Evolutionary conservation across 1,140 invertebrate genomes (phyloP).

Genomic region (Aradophagus sp.): DNA sequence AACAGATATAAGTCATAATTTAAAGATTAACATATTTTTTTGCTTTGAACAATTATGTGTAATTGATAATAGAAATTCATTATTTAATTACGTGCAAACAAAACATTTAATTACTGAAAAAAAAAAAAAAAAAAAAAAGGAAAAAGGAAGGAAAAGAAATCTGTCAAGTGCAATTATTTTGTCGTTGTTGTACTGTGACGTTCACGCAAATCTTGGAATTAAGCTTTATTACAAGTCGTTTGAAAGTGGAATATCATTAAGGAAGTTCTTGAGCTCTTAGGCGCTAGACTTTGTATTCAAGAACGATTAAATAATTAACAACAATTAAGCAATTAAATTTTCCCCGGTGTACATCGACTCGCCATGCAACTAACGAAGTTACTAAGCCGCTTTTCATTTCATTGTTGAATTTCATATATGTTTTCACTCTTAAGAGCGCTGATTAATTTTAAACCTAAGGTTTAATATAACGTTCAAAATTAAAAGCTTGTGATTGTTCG

Average conservation of each 20-base stretch:
- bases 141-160: no score
- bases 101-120: no score
- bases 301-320: constrained; percentile 70
- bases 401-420: constrained; percentile 50
- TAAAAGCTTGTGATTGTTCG: constrained; percentile 22
- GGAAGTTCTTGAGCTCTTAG: constrained; percentile 66
- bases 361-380: constrained; percentile 39
- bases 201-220: no score
- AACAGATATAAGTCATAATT: no score
- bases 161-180: no score
- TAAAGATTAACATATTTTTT: no score
- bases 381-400: constrained; percentile 53
- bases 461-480: constrained; percentile 49
- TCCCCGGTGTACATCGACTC: constrained; percentile 38
- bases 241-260: constrained; percentile 61
- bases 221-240: no score
- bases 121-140: no score
- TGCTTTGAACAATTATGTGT: no score
- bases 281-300: constrained; percentile 64
- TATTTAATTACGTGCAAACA: no score
- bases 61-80: no score
- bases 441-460: constrained; percentile 45
- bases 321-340: constrained; percentile 71
- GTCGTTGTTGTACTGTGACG: no score
- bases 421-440: constrained; percentile 49